phyloP scores from a whole-genome alignment of 2,888 invertebrate genomes.

The Cephus nigrinus region DNA sequence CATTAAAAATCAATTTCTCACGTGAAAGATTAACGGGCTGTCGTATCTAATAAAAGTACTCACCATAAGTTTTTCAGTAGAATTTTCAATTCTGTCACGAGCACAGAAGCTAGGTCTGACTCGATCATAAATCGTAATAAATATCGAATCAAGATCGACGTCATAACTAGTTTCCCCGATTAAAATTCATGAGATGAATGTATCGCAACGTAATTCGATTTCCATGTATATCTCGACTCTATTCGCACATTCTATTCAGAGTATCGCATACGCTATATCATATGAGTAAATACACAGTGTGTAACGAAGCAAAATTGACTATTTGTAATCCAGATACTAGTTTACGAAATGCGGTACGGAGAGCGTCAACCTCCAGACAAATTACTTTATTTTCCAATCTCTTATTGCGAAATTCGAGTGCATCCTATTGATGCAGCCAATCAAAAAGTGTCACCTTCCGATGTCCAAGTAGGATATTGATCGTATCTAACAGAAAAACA shows the following conservation, averaged over 20 bases:
- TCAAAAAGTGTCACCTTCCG: neutral
- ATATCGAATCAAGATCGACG: neutral
- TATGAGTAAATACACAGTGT: neutral
- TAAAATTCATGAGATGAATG: neutral
- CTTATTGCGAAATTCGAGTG: neutral
- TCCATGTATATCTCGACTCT: neutral
- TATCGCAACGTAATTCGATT: neutral
- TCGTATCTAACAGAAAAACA: neutral
- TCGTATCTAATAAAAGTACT: neutral
- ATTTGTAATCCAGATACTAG: slow-evolving; percentile 34
- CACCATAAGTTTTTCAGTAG: neutral
- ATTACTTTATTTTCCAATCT: slow-evolving; percentile 39
- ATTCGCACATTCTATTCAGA: neutral
- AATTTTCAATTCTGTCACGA: neutral
- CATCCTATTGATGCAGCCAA: neutral
- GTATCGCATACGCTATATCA: neutral
- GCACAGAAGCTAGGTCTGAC: neutral
- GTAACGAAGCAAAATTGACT: slow-evolving; percentile 32
- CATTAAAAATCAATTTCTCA: neutral
- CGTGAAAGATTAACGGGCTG: neutral
- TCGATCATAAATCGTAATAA: neutral
- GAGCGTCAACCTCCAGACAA: slow-evolving; percentile 34
- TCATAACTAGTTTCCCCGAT: neutral
- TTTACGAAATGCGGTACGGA: slow-evolving; percentile 28
- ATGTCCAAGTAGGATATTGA: neutral